Percentiles rank a stretch among this genome's conserved stretches.
Evolutionary conservation across 2,888 invertebrate genomes (phyloP).

Genomic region (Chymomyza caudatula): DNA sequence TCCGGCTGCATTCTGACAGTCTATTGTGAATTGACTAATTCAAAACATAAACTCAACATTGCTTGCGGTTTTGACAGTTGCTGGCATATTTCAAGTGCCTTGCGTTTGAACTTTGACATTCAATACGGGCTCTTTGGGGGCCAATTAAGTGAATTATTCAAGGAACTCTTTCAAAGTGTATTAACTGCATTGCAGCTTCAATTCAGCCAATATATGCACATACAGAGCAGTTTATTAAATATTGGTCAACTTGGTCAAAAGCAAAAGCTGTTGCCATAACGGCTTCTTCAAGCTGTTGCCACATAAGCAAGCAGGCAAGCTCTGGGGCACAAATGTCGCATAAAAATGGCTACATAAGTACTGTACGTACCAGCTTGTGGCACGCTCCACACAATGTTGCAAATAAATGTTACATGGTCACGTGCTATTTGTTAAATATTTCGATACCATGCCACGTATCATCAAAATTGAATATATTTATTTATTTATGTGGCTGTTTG

Average conservation of each 20-base stretch:
- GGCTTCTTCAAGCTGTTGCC: background rate
- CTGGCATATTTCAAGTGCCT: background rate
- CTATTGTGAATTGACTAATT: slow-evolving; percentile 9
- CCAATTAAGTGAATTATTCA: slow-evolving; percentile 66
- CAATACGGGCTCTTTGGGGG: slow-evolving; percentile 35
- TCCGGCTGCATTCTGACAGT: background rate
- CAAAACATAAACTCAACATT: slow-evolving; percentile 24
- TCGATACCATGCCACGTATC: slow-evolving; percentile 67
- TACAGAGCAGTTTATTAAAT: background rate
- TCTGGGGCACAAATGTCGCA: background rate
- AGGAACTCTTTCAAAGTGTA: slow-evolving; percentile 23
- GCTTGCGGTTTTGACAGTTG: slow-evolving; percentile 37
- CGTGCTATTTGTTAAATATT: slow-evolving; percentile 63
- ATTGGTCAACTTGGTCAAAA: background rate
- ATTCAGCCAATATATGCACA: background rate
- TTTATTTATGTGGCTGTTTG: slow-evolving; percentile 66
- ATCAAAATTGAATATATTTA: slow-evolving; percentile 69
- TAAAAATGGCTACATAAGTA: background rate
- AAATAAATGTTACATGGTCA: slow-evolving; percentile 50
- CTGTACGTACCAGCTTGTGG: slow-evolving; percentile 3
- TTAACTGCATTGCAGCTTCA: slow-evolving; percentile 46
- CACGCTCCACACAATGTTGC: background rate
- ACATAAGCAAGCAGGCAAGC: background rate
- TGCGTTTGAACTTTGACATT: slow-evolving; percentile 46
- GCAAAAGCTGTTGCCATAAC: background rate